Conservation (phyloP, 2,797 vertebrate genomes). For the Carapus acus region DNA sequence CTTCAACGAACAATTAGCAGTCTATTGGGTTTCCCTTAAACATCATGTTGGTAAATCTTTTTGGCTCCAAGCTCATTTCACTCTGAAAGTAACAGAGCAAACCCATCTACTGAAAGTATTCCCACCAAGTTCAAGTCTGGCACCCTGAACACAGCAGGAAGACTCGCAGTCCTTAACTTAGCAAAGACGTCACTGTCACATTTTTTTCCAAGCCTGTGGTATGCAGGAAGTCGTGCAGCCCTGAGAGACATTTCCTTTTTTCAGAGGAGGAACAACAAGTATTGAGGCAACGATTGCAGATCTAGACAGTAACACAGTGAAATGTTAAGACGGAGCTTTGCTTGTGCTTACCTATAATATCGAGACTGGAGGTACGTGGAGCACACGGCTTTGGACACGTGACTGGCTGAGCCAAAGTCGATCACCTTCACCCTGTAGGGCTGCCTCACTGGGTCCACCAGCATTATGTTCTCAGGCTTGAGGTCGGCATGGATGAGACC, state of each 20-base stretch:
- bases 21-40: slow-evolving; percentile 1
- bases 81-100: slow-evolving; percentile 13
- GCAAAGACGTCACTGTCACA: slow-evolving; percentile 47
- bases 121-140: slow-evolving; percentile 27
- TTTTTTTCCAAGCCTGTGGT: slow-evolving; percentile 45
- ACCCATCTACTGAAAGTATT: slow-evolving; percentile 14
- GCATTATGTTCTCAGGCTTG: slow-evolving; percentile 99
- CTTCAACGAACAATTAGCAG: slow-evolving; percentile 18
- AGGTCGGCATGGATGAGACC: slow-evolving; percentile 99
- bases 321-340: not conserved
- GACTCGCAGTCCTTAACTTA: slow-evolving; percentile 29
- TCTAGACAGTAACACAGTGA: slow-evolving; percentile 15
- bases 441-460: slow-evolving; percentile 95
- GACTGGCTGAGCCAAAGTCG: slow-evolving; percentile 98
- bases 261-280: slow-evolving; percentile 42
- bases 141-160: slow-evolving; percentile 21
- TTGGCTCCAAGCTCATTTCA: slow-evolving; percentile 2
- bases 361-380: slow-evolving; percentile 98
- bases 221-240: slow-evolving; percentile 66
- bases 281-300: slow-evolving; percentile 17
- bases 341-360: slow-evolving; percentile 91
- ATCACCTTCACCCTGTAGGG: slow-evolving; percentile 98
- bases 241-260: slow-evolving; percentile 60
- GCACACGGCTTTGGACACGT: slow-evolving; percentile 98
- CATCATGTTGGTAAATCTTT: slow-evolving; percentile 7